Percentiles rank a stretch among this genome's conserved stretches.
Conservation (phyloP, 2,113 vertebrate genomes). For the Amblyopsis rosae region DNA sequence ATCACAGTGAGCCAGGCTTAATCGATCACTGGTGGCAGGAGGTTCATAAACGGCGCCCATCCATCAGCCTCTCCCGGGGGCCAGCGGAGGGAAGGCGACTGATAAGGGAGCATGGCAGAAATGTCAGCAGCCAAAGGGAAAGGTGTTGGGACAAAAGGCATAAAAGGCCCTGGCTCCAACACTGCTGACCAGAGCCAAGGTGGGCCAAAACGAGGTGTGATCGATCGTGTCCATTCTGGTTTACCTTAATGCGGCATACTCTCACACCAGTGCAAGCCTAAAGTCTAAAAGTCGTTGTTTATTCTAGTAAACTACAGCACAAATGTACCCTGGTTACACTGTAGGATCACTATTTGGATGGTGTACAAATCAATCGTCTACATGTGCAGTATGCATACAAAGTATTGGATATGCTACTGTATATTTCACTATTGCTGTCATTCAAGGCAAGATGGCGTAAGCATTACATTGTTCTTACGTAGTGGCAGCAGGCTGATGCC, state of each 20-base stretch:
- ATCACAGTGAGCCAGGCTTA: conserved; percentile 61
- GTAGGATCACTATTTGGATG: background rate
- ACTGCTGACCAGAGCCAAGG: conserved; percentile 64
- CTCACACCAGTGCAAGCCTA: background rate
- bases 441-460: background rate
- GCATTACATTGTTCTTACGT: conserved; percentile 14
- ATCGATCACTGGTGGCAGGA: conserved; percentile 77
- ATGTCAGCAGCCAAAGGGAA: conserved; percentile 59
- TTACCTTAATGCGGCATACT: background rate
- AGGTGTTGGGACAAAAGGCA: conserved; percentile 30
- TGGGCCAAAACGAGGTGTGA: conserved; percentile 38
- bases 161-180: conserved; percentile 48
- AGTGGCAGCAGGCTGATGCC: conserved; percentile 46
- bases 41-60: conserved; percentile 78
- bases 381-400: conserved; percentile 1
- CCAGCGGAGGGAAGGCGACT: conserved; percentile 41
- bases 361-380: background rate
- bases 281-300: background rate
- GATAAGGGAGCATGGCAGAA: conserved; percentile 54
- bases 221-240: conserved; percentile 2
- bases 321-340: background rate
- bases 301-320: background rate
- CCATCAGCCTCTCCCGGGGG: conserved; percentile 75
- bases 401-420: background rate
- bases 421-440: background rate